phyloP scores from a whole-genome alignment of 2,113 vertebrate species.

The Erinaceus europaeus region DNA sequence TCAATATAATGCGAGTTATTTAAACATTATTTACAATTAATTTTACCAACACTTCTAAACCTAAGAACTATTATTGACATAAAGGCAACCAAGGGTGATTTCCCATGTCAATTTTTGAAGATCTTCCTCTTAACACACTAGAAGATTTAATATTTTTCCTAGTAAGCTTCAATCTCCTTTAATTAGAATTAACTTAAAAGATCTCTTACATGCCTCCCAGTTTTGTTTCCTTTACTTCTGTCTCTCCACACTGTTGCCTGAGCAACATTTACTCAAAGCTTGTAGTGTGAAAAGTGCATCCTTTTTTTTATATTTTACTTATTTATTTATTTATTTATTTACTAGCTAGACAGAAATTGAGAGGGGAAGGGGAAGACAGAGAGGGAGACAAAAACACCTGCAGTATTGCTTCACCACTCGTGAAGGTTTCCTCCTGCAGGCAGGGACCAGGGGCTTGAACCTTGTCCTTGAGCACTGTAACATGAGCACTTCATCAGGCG shows the following conservation, averaged over 20 bases:
- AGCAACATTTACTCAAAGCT: background rate
- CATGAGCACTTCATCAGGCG: no score
- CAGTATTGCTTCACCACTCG: no score
- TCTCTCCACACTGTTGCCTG: background rate
- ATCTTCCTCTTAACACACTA: no score
- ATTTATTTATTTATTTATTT: no score
- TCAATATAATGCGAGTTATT: constrained; percentile 55
- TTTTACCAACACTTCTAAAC: constrained; percentile 32
- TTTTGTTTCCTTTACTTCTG: background rate
- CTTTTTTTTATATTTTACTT: no score
- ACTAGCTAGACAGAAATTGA: no score
- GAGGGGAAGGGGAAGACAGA: no score
- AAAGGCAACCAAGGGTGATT: background rate
- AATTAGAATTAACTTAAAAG: background rate
- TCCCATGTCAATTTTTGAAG: no score
- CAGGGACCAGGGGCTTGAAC: no score
- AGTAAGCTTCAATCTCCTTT: background rate
- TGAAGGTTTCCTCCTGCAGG: no score
- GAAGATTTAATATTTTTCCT: background rate
- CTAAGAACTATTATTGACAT: constrained; percentile 38
- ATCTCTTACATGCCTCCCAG: background rate
- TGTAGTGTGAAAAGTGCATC: background rate
- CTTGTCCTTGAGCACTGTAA: no score
- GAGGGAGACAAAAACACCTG: no score
- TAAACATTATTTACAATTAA: constrained; percentile 45